phyloP scores from a whole-genome alignment of 2,113 vertebrate genomes.

The Capra hircus region DNA sequence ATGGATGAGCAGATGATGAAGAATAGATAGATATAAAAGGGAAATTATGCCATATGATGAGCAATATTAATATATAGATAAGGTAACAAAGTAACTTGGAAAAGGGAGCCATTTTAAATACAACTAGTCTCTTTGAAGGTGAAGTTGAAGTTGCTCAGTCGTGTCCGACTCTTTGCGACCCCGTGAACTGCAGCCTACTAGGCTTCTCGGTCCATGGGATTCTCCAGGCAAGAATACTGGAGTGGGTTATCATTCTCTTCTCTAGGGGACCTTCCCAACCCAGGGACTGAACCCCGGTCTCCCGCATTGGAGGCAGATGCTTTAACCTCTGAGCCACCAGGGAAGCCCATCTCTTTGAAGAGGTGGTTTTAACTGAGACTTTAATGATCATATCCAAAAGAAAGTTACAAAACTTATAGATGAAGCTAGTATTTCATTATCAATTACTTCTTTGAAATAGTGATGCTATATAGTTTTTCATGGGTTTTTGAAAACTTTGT shows the following conservation, averaged over 20 bases:
- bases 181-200: fast-evolving
- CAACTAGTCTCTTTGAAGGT: neutral
- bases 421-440: neutral
- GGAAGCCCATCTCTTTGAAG: neutral
- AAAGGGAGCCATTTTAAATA: neutral
- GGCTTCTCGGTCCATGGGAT: too few relatives aligned
- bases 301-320: too few relatives aligned
- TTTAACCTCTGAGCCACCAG: too few relatives aligned
- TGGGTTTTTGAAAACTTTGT: neutral
- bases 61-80: neutral
- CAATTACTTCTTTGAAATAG: neutral
- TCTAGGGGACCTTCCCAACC: too few relatives aligned
- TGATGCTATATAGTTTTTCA: neutral
- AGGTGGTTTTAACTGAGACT: neutral
- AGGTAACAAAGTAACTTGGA: neutral
- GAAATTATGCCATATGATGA: neutral
- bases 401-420: neutral
- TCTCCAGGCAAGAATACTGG: too few relatives aligned
- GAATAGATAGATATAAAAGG: neutral
- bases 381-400: neutral
- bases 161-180: fast-evolving
- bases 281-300: too few relatives aligned
- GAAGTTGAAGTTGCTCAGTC: too few relatives aligned
- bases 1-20: neutral
- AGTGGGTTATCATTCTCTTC: too few relatives aligned